Conservation (phyloP, 2,888 invertebrate genomes). For the Apotomis capreana region DNA sequence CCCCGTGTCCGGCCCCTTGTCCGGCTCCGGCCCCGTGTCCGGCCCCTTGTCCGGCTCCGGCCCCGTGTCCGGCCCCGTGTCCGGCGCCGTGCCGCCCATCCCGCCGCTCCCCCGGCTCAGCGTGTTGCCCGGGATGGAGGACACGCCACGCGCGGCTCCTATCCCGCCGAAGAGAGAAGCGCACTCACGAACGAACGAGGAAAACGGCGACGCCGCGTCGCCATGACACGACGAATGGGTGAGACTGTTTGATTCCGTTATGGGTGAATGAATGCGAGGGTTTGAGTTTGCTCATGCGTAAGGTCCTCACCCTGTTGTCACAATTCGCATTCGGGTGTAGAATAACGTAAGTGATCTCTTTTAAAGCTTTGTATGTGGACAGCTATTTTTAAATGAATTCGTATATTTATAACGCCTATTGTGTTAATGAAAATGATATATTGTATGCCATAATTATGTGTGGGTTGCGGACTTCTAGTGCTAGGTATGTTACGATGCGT, state of each 20-base stretch:
- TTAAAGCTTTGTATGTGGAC: constrained; percentile 22
- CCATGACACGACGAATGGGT: constrained; percentile 44
- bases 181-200: background rate
- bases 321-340: constrained; percentile 11
- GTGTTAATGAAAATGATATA: constrained; percentile 11
- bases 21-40: no score
- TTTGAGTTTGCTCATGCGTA: constrained; percentile 15
- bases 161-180: constrained; percentile 42
- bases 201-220: constrained; percentile 7
- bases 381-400: constrained; percentile 21
- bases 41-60: no score
- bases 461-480: constrained; percentile 10
- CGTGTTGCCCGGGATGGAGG: constrained; percentile 9
- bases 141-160: constrained; percentile 36
- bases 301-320: constrained; percentile 20
- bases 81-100: constrained; percentile 37
- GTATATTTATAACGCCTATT: constrained; percentile 18
- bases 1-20: no score
- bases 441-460: constrained; percentile 8
- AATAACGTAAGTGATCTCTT: constrained; percentile 32
- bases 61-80: constrained; percentile 24
- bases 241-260: constrained; percentile 41
- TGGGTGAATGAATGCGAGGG: constrained; percentile 22
- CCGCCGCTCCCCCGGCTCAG: constrained; percentile 44
- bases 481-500: constrained; percentile 2